Conservation (phyloP, 2,888 invertebrate species). For the Papilio gigon region DNA sequence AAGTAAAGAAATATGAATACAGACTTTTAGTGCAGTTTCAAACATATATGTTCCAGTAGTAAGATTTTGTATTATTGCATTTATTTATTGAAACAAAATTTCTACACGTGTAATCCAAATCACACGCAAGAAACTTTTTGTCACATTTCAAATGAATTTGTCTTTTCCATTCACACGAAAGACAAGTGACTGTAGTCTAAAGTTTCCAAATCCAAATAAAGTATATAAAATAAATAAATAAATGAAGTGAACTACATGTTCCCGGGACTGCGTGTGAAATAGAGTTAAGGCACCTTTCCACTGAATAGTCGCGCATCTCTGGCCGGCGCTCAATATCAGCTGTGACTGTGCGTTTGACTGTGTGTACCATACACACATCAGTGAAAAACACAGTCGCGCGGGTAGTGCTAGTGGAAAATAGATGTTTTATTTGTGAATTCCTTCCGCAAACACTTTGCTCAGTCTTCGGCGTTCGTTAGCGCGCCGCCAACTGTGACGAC, state of each 20-base stretch:
- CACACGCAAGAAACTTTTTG: not conserved
- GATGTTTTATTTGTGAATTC: conserved; percentile 18
- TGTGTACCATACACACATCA: too few relatives aligned
- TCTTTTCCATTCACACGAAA: not conserved
- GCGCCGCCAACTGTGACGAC: conserved; percentile 13
- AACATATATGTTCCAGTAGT: too few relatives aligned
- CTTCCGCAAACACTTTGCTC: conserved; percentile 25
- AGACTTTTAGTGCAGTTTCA: too few relatives aligned
- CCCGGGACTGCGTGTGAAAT: conserved; percentile 17
- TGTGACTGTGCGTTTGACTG: too few relatives aligned
- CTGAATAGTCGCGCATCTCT: not conserved
- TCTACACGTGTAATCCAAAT: too few relatives aligned
- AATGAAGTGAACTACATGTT: conserved; percentile 3
- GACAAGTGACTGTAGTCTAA: conserved; percentile 1
- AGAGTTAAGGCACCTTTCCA: not conserved
- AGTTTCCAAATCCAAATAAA: conserved; percentile 10
- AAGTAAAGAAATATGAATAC: too few relatives aligned
- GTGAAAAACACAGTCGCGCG: not conserved
- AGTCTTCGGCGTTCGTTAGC: conserved; percentile 24
- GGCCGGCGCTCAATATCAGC: too few relatives aligned
- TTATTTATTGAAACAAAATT: too few relatives aligned
- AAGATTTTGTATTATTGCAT: too few relatives aligned
- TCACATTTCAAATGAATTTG: not conserved
- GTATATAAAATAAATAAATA: too few relatives aligned
- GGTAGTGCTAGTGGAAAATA: conserved; percentile 15